Base-by-base conservation (phyloP, 2,797 vertebrate species). In the Myripristis murdjan region DNA sequence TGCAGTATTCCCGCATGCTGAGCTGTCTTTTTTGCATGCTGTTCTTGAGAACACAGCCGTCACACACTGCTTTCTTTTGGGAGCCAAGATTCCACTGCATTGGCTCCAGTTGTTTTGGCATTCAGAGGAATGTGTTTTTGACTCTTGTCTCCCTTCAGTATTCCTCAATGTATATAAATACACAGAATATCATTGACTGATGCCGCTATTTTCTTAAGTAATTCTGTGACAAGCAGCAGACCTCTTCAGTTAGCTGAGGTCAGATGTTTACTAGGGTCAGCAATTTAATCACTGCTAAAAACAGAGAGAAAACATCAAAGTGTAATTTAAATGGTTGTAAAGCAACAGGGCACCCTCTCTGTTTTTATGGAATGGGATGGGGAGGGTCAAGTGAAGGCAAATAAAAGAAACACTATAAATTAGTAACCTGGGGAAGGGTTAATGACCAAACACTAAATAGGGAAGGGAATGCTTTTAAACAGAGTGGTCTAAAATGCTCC, bases 311-410 rank as follows among this genome's bases (percentile, higher is more conserved):
- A 94, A 95, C 95, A 95, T 95, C 95, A 96, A 96, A 96, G 95
- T 95, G 93, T 95, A 95, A 96, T 96, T 95, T 91, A 94, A 95
- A 91, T 95, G 93, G 89, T 90, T 92, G 91, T 95, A 95, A 95
- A 95, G 91, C 93, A 88, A 90, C 89, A 88, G 91, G 93, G 88
- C 81, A 87, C 83, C 91, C 92, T 90, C 87, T 89, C 77, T 47
- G 87, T 90, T 92, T 94, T 93, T 93, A 93, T 91, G 87, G 92
- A 91, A 93, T 64, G 60, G 87, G 87, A 92, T 79, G 69, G 89
- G 79, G 85, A 91, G 91, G 94, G 94, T 95, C 93, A 94, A 92
- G 92, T 89, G 82, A 92, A 93, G 89, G 85, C 91, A 93, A 93
- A 94, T 93, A 92, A 93, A 94, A 93, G 88, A 91, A 93, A 92